These are phyloP conservation scores for Pardalotus punctatus DNA, from an alignment of 2,113 vertebrate genomes.

Conservation along the genomic window DNA sequence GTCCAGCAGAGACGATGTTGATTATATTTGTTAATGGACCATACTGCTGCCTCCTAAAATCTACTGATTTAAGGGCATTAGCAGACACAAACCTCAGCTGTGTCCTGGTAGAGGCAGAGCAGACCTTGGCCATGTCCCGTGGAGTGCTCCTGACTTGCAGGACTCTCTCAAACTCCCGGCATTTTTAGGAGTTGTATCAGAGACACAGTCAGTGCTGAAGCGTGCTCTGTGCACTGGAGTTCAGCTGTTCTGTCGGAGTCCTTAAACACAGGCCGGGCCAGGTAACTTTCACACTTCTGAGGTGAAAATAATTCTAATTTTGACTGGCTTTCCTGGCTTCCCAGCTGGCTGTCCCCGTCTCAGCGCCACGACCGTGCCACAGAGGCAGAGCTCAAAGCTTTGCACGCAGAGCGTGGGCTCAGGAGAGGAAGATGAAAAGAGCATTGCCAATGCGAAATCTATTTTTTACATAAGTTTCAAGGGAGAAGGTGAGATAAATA, in stretches of 20 bases:
- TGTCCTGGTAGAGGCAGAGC: not conserved
- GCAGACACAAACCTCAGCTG: not conserved
- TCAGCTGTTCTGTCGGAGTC: not conserved
- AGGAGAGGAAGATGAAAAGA: not conserved
- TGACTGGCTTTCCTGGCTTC: not conserved
- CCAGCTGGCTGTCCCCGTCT: not conserved
- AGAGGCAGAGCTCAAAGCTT: not conserved
- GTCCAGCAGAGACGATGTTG: not conserved
- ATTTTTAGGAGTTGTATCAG: not conserved
- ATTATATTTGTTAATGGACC: constrained; percentile 34
- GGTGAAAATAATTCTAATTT: not conserved
- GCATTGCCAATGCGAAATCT: not conserved
- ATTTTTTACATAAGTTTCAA: not conserved
- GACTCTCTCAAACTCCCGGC: not conserved
- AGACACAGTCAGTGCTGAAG: not conserved
- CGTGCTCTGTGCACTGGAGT: not conserved
- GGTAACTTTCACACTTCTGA: not conserved
- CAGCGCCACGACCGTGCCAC: fast-evolving
- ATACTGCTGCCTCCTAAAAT: not conserved
- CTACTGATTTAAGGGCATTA: not conserved
- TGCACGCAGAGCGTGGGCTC: fast-evolving
- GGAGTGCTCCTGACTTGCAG: constrained; percentile 32
- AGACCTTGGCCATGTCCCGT: not conserved
- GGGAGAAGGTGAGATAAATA: constrained; percentile 51
- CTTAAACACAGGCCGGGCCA: not conserved